Evolutionary conservation across 2,888 invertebrate species (phyloP).

Genomic region (Tetragnatha montana): DNA sequence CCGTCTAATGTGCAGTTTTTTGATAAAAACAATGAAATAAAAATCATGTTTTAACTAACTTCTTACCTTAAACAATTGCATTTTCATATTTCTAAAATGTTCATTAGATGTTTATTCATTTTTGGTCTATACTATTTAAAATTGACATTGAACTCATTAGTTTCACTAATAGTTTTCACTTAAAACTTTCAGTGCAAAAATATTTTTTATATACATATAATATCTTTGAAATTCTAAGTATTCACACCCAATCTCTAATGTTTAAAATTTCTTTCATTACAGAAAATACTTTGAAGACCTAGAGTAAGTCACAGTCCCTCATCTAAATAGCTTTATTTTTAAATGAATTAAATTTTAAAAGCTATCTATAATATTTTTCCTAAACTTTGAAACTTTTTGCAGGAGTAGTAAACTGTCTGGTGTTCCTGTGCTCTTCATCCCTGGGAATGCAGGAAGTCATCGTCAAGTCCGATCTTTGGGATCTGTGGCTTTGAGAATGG

Average conservation of each 20-base stretch:
- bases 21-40: no score
- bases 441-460: conserved; percentile 95
- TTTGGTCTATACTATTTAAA: no score
- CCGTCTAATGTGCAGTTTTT: no score
- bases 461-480: conserved; percentile 94
- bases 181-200: no score
- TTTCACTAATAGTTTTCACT: no score
- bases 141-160: no score
- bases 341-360: background rate
- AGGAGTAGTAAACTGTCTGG: conserved; percentile 87
- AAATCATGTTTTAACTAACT: no score
- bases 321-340: background rate
- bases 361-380: background rate
- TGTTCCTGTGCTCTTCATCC: conserved; percentile 94
- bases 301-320: conserved; percentile 27
- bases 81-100: no score
- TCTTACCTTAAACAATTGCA: no score
- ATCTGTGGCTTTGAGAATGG: conserved; percentile 91
- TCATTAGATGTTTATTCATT: no score
- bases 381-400: background rate
- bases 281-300: conserved; percentile 63
- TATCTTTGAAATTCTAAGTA: no score
- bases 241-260: background rate
- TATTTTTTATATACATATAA: no score
- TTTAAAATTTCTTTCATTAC: conserved; percentile 1